Evolutionary conservation across 2,797 vertebrate genomes (phyloP), one percentile per base, ranked within the genome.

Genomic region (Pteronotus mesoamericanus): DNA sequence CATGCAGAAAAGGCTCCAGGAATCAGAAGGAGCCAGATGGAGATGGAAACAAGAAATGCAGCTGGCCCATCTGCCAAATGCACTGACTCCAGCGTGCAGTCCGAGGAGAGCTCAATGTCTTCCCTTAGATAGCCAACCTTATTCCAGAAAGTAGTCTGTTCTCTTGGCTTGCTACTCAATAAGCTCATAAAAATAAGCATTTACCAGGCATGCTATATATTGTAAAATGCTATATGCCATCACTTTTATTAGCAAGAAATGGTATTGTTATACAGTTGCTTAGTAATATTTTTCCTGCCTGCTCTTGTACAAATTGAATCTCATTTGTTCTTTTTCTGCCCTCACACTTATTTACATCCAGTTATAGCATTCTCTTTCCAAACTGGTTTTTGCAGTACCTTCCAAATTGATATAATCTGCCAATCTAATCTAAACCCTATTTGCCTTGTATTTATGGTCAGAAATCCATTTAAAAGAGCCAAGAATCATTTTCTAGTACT

Each of bases 321-420:
- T 90, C 86, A 69, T 87, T 94, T 96, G 80, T 91, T 96, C 39
- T 95, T 92, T 92, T 93, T 86, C 75, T 95, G 22, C 59, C 84
- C 29, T 85, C 61, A 91, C 92, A 94, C 19, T 95, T 91, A 95
- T 93, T 96, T 97, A 80, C 57, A 94, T 66, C 24, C 82, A 96
- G 61, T 93, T 94, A 91, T 82, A 94, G 71, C 26, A 88, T 95
- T 95, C 46, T 93, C 64, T 91, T 69, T 96, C 64, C 68, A 95
- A 86, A 86, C 29, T 15, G 21, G 15, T 80, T 94, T 94, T 95
- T 77, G 89, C n/a, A 84, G 86, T 29, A 48, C 46, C 42, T 95
- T 96, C 79, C 48, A 90, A 97, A 72, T 71, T 71, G 68, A 93
- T 86, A 72, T 77, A 80, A 97, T 88, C 88, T 96, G 72, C 82